phyloP scores from a whole-genome alignment of 2,888 invertebrate genomes.

The Sisyra nigra region DNA sequence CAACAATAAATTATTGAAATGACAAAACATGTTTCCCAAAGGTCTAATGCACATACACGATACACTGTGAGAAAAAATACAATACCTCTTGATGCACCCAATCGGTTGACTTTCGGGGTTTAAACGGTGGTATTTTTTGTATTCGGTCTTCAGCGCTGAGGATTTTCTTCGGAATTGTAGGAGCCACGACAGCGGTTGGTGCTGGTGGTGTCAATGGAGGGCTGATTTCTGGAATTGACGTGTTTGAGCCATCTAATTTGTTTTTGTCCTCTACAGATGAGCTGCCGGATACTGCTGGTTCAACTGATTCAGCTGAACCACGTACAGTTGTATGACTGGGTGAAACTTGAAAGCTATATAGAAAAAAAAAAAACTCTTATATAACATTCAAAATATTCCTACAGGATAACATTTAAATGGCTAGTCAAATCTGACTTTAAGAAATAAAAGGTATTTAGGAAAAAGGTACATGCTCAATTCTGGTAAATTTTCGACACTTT shows the following conservation, averaged over 20 bases:
- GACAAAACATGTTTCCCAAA: too few species aligned
- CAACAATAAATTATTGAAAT: too few species aligned
- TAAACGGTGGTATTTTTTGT: conserved; percentile 35
- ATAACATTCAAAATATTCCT: too few species aligned
- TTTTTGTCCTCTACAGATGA: conserved; percentile 1
- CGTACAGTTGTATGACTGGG: conserved; percentile 5
- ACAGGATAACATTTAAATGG: too few species aligned
- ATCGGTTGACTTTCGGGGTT: conserved; percentile 37
- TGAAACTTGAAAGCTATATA: conserved; percentile 8
- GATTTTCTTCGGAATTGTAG: conserved; percentile 10
- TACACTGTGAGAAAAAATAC: too few species aligned
- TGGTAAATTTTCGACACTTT: too few species aligned
- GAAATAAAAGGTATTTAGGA: too few species aligned
- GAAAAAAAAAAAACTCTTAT: too few species aligned
- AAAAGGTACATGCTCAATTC: too few species aligned
- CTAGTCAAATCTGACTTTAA: too few species aligned
- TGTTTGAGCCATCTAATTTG: conserved; percentile 22
- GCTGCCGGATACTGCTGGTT: neutral
- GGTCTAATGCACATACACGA: too few species aligned
- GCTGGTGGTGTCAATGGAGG: conserved; percentile 12
- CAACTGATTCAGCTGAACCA: neutral
- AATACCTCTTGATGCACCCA: conserved; percentile 26
- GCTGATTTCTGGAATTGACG: conserved; percentile 27
- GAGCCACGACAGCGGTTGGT: conserved; percentile 1
- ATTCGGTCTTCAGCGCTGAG: conserved; percentile 25